These are phyloP conservation scores for Chrosomus eos DNA, from an alignment of 2,797 vertebrate genomes.

Conservation along the genomic window DNA sequence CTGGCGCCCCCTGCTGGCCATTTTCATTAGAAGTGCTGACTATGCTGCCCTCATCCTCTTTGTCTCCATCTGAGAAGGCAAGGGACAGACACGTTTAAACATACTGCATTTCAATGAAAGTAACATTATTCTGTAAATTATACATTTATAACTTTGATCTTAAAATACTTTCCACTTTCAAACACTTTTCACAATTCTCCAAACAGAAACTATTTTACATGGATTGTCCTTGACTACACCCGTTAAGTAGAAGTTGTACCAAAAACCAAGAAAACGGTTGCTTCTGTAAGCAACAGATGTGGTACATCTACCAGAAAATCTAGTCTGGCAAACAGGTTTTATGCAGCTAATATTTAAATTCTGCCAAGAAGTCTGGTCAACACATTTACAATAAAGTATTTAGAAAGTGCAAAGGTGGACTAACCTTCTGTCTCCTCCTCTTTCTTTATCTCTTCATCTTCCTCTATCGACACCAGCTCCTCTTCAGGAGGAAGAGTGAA, in stretches of 20 bases:
- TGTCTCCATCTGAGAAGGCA: conserved; percentile 74
- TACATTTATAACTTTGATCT: not conserved
- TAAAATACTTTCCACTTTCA: not conserved
- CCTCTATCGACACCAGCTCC: conserved; percentile 61
- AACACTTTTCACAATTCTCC: too few species aligned
- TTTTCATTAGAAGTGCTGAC: conserved; percentile 76
- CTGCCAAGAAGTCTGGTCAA: not conserved
- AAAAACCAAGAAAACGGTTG: not conserved
- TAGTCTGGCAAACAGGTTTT: not conserved
- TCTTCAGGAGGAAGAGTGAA: conserved; percentile 83
- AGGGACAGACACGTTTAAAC: not conserved
- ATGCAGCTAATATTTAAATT: not conserved
- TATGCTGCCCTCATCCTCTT: conserved; percentile 80
- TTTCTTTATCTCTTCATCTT: conserved; percentile 64
- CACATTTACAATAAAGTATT: not conserved
- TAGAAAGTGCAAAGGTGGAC: not conserved
- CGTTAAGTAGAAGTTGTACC: not conserved
- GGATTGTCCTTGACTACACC: not conserved
- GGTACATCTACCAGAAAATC: not conserved
- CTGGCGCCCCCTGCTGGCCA: conserved; percentile 71
- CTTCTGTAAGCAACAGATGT: not conserved
- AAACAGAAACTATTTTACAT: not conserved
- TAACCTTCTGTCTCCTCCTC: conserved; percentile 70
- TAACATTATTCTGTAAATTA: not conserved
- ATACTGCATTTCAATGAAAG: not conserved